Percentiles rank a stretch among this genome's conserved stretches.
Evolutionary conservation across 2,113 vertebrate species (phyloP).

Genomic region (Colossoma macropomum): DNA sequence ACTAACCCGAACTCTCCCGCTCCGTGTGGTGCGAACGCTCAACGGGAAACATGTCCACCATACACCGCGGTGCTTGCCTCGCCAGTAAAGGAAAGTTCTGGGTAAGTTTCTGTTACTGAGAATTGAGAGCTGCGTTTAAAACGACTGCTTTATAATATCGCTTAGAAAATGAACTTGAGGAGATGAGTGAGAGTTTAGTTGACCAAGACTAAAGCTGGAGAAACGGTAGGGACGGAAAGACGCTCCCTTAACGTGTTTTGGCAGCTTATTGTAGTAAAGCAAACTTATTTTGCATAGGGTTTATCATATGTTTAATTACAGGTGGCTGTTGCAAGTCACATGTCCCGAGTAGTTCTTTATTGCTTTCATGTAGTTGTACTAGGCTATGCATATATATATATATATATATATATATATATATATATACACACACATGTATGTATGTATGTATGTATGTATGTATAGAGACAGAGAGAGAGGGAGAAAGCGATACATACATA

Average conservation of each 20-base stretch:
- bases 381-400: too few species aligned
- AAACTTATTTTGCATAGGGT: neutral
- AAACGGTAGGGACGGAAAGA: neutral
- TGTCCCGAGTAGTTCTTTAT: too few species aligned
- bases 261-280: neutral
- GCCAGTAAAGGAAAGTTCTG: conserved; percentile 71
- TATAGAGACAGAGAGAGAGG: too few species aligned
- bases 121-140: too few species aligned
- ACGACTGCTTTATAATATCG: too few species aligned
- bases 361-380: too few species aligned
- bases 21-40: conserved; percentile 41
- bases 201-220: neutral
- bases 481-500: too few species aligned
- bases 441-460: too few species aligned
- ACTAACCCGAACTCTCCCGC: conserved; percentile 29
- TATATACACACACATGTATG: too few species aligned
- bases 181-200: neutral
- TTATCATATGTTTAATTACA: neutral
- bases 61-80: conserved; percentile 60
- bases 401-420: too few species aligned
- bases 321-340: neutral
- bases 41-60: conserved; percentile 75
- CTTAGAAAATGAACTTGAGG: too few species aligned
- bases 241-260: neutral
- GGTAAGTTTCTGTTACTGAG: conserved; percentile 68